These are phyloP conservation scores for Hapalemur alaotrensis DNA, from an alignment of 2,797 vertebrate species.

Conservation along the genomic window DNA sequence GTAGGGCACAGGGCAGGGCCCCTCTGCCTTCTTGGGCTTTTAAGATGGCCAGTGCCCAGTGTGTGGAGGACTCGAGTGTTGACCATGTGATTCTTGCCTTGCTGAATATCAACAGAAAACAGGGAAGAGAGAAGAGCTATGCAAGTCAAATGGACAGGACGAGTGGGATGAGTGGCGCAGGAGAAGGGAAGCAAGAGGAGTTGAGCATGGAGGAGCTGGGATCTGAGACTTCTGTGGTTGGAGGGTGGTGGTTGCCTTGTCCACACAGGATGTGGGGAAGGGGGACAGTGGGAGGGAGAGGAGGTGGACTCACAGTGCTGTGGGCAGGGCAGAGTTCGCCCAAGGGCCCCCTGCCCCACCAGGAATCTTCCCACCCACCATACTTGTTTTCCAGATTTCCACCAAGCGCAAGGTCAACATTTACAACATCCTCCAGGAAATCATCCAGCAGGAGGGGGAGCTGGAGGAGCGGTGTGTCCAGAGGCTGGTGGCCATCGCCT, in stretches of 20 bases:
- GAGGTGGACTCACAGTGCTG: accelerated
- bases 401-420: constrained; percentile 64
- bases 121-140: not conserved
- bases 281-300: not conserved
- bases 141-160: accelerated
- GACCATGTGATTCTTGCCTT: not conserved
- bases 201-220: too few relatives aligned
- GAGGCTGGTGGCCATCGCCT: constrained; percentile 58
- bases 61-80: not conserved
- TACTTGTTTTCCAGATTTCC: constrained; percentile 52
- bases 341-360: accelerated
- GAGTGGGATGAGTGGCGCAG: not conserved
- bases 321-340: accelerated
- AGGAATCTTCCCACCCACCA: accelerated
- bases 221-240: not conserved
- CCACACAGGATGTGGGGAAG: not conserved
- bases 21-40: not conserved
- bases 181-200: not conserved
- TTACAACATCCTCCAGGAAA: constrained; percentile 69
- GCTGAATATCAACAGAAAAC: not conserved
- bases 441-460: constrained; percentile 72
- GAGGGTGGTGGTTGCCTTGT: accelerated
- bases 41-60: not conserved
- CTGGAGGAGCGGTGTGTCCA: constrained; percentile 62
- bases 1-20: not conserved